Evolutionary conservation across 2,113 vertebrate genomes (phyloP).

Genomic region (Peromyscus maniculatus): DNA sequence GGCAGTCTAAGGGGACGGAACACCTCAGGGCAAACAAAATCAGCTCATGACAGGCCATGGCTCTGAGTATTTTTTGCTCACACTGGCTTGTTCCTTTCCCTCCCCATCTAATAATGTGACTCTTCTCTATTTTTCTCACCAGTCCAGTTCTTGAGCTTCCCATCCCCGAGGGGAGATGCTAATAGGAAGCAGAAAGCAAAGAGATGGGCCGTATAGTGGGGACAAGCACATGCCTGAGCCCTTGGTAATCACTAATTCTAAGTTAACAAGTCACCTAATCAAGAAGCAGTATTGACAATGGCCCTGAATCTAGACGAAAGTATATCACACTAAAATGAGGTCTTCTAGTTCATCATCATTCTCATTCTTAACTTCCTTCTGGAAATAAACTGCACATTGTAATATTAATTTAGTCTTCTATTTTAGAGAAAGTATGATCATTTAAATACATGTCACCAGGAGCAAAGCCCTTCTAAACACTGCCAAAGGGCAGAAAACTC

Average conservation of each 20-base stretch:
- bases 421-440: neutral
- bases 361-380: neutral
- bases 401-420: conserved; percentile 5
- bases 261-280: neutral
- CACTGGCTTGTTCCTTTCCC: neutral
- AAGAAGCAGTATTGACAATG: no score
- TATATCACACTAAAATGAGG: neutral
- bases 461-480: conserved; percentile 25
- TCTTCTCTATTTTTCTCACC: neutral
- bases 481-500: neutral
- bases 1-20: neutral
- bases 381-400: conserved; percentile 13
- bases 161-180: neutral
- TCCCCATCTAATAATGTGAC: neutral
- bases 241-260: neutral
- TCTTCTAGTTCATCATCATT: neutral
- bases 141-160: neutral
- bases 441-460: conserved; percentile 5
- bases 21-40: neutral
- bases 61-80: neutral
- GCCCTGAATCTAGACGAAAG: neutral
- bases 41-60: no score
- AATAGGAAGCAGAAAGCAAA: neutral
- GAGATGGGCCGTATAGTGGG: no score
- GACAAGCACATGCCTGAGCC: neutral